Percentiles rank a stretch among this genome's conserved stretches.
These are phyloP conservation scores for Calidris pygmaea DNA, from an alignment of 2,113 vertebrate genomes.

Conservation along the genomic window DNA sequence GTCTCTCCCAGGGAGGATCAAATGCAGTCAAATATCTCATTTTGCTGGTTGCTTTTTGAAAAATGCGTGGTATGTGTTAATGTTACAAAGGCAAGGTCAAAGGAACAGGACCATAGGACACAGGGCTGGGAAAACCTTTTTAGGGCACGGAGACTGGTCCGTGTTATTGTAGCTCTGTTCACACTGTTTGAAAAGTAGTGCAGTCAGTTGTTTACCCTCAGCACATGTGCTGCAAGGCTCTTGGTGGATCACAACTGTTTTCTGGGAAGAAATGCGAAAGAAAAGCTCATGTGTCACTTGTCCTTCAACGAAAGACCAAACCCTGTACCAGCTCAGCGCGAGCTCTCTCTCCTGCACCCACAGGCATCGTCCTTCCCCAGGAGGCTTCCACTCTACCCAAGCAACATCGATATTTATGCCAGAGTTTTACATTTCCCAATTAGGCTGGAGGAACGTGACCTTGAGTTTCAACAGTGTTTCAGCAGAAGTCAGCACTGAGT, in stretches of 20 bases:
- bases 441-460: background rate
- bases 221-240: background rate
- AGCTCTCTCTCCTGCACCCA: background rate
- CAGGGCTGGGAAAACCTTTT: background rate
- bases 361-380: background rate
- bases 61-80: constrained; percentile 56
- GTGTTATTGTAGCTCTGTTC: background rate
- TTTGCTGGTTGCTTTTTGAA: constrained; percentile 43
- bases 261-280: background rate
- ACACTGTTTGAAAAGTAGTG: background rate
- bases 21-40: constrained; percentile 45
- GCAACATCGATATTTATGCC: background rate
- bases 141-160: background rate
- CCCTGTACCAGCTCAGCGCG: fast-evolving
- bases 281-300: constrained; percentile 7
- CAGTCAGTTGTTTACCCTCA: constrained; percentile 3
- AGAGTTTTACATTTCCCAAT: background rate
- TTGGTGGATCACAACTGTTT: background rate
- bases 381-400: background rate
- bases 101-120: background rate
- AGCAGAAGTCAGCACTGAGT: background rate
- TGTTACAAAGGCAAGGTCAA: constrained; percentile 53
- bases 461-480: background rate
- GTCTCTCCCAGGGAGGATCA: constrained; percentile 46
- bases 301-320: background rate